Conservation (phyloP, 2,797 vertebrate species). For the Phoebastria nigripes region DNA sequence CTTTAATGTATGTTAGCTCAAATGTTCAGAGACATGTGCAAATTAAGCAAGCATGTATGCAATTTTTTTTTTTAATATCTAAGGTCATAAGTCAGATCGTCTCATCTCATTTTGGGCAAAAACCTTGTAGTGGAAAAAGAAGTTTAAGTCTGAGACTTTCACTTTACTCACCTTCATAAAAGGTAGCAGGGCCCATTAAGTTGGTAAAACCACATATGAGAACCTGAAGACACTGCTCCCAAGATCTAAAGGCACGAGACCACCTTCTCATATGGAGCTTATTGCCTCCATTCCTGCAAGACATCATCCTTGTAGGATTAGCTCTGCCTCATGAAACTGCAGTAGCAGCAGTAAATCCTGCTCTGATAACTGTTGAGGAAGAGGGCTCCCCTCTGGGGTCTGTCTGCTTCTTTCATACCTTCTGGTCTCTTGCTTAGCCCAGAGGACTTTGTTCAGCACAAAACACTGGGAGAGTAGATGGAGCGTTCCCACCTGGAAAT, state of each 20-base stretch:
- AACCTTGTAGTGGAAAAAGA: not conserved
- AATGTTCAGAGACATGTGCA: not conserved
- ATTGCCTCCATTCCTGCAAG: not conserved
- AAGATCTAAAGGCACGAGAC: not conserved
- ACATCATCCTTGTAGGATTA: fast-evolving
- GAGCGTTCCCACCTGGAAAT: not conserved
- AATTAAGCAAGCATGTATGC: not conserved
- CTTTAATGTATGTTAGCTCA: not conserved
- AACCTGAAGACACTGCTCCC: not conserved
- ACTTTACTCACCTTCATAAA: not conserved
- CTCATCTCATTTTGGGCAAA: not conserved
- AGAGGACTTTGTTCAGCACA: not conserved
- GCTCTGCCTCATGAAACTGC: not conserved
- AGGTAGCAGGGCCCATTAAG: not conserved
- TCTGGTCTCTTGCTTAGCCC: not conserved
- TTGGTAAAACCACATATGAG: not conserved
- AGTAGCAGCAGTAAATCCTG: not conserved
- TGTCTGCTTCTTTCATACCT: not conserved
- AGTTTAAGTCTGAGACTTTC: not conserved
- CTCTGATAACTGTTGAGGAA: not conserved
- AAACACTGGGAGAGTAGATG: not conserved
- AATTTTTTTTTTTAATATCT: not conserved
- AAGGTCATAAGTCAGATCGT: not conserved
- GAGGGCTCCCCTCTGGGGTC: not conserved
- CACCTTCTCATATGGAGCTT: not conserved